Percentiles rank a stretch among this genome's conserved stretches.
Conservation (phyloP, 2,888 invertebrate species). For the Ornithoptera alexandrae region DNA sequence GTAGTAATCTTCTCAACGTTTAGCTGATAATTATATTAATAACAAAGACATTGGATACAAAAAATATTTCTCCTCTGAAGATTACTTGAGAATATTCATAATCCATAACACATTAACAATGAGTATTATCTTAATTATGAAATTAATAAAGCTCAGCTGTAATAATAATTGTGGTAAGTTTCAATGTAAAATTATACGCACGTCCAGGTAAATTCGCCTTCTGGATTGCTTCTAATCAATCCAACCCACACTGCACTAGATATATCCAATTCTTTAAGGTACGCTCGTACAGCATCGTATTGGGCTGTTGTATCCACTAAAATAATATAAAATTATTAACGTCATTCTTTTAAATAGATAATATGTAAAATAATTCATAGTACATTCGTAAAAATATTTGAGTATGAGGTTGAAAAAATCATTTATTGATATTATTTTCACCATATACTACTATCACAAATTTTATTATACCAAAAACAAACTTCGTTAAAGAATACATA, state of each 20-base stretch:
- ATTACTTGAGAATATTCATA: too few relatives aligned
- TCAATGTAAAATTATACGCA: constrained; percentile 73
- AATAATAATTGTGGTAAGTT: not conserved
- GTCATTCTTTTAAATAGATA: not conserved
- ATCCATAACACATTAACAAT: too few relatives aligned
- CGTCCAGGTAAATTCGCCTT: constrained; percentile 88
- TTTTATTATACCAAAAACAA: too few relatives aligned
- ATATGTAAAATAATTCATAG: too few relatives aligned
- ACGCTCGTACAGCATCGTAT: constrained; percentile 88
- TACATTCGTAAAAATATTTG: too few relatives aligned
- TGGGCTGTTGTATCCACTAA: constrained; percentile 88
- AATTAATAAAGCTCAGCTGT: too few relatives aligned
- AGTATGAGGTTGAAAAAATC: too few relatives aligned
- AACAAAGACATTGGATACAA: not conserved
- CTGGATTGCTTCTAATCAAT: constrained; percentile 85
- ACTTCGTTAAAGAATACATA: too few relatives aligned
- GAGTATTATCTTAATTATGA: too few relatives aligned
- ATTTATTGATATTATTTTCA: too few relatives aligned
- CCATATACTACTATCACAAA: too few relatives aligned
- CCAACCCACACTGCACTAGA: constrained; percentile 89
- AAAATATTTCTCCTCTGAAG: too few relatives aligned
- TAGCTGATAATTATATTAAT: not conserved
- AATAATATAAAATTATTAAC: constrained; percentile 43
- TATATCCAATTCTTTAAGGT: constrained; percentile 88
- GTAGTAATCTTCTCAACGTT: not conserved